A percentile compares a stretch with the other conserved stretches of the same genome.
phyloP scores from a whole-genome alignment of 2,113 vertebrate genomes.

The Nematolebias whitei region DNA sequence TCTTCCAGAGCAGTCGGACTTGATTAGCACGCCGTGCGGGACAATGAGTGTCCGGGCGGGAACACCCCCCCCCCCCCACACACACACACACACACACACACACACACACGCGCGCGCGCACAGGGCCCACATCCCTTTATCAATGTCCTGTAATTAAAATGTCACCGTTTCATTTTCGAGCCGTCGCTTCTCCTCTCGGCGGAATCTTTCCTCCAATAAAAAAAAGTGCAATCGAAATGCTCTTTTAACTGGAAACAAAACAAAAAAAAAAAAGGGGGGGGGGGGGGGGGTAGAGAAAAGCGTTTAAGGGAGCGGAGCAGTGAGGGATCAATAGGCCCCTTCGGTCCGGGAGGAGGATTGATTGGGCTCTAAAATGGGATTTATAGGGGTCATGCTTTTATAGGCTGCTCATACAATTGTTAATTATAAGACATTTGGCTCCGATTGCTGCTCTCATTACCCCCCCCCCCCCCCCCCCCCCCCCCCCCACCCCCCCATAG shows the following conservation, averaged over 20 bases:
- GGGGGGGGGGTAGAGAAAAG: slow-evolving; percentile 73
- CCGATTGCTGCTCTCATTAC: slow-evolving; percentile 89
- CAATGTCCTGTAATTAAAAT: slow-evolving; percentile 97
- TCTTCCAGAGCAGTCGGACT: slow-evolving; percentile 60
- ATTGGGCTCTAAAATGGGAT: slow-evolving; percentile 92
- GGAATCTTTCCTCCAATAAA: slow-evolving; percentile 88
- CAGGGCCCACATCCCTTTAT: slow-evolving; percentile 84
- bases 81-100: no score
- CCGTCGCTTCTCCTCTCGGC: slow-evolving; percentile 80
- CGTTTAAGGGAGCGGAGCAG: slow-evolving; percentile 61
- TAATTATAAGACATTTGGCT: slow-evolving; percentile 93
- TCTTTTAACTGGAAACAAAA: slow-evolving; percentile 81
- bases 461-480: no score
- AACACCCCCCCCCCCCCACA: no score
- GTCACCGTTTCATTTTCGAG: slow-evolving; percentile 92
- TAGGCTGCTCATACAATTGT: slow-evolving; percentile 90
- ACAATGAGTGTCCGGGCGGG: slow-evolving; percentile 67
- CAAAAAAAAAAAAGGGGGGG: slow-evolving; percentile 55
- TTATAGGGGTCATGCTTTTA: slow-evolving; percentile 94
- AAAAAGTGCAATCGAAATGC: slow-evolving; percentile 87
- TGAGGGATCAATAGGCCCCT: slow-evolving; percentile 84
- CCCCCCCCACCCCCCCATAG: no score
- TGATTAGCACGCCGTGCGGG: slow-evolving; percentile 73
- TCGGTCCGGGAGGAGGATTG: slow-evolving; percentile 84
- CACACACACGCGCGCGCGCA: no score